Evolutionary conservation across 2,888 invertebrate genomes (phyloP).

Genomic region (Silvanus unidentatus): DNA sequence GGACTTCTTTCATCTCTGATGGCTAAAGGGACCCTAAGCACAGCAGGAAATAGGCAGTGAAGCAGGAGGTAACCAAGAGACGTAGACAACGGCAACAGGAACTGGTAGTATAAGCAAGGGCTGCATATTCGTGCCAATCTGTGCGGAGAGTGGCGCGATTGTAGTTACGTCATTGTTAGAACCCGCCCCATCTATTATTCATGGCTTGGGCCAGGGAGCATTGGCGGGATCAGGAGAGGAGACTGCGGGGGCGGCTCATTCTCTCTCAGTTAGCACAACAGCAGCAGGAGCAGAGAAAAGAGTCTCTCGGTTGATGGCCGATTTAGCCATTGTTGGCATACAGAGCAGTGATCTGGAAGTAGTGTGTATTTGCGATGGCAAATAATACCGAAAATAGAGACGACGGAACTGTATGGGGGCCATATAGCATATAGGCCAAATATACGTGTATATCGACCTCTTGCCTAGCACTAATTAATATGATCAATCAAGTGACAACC

Average conservation of each 20-base stretch:
- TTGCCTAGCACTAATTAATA: too few species aligned
- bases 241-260: constrained; percentile 22
- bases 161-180: constrained; percentile 48
- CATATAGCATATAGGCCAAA: too few species aligned
- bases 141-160: constrained; percentile 43
- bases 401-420: too few species aligned
- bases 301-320: constrained; percentile 23
- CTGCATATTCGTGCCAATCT: constrained; percentile 39
- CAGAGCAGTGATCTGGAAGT: too few species aligned
- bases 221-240: constrained; percentile 14
- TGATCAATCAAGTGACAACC: too few species aligned
- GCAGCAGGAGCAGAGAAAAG: constrained; percentile 7
- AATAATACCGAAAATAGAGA: too few species aligned
- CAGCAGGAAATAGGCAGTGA: not conserved
- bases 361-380: too few species aligned
- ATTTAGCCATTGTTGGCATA: constrained; percentile 11
- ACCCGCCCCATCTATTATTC: constrained; percentile 46
- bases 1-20: not conserved
- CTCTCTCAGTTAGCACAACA: constrained; percentile 12
- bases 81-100: constrained; percentile 21
- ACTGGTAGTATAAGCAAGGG: constrained; percentile 26
- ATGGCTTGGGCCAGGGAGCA: constrained; percentile 31
- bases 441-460: too few species aligned
- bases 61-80: constrained; percentile 12
- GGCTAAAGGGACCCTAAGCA: not conserved